These are phyloP conservation scores for Mythimna impura DNA, from an alignment of 2,888 invertebrate species.

Conservation along the genomic window DNA sequence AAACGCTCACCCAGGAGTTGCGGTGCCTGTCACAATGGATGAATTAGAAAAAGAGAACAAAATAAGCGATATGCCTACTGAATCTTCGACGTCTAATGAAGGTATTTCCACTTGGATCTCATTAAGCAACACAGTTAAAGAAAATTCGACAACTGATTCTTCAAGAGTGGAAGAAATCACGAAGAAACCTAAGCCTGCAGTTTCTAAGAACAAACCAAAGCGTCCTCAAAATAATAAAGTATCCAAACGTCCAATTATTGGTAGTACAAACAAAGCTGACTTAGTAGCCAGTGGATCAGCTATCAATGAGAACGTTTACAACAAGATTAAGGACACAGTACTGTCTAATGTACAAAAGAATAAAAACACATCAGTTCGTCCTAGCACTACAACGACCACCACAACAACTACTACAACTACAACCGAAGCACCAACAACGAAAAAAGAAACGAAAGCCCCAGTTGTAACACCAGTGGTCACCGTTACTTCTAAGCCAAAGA, in stretches of 20 bases:
- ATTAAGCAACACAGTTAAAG: constrained; percentile 88
- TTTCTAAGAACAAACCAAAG: constrained; percentile 81
- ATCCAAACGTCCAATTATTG: constrained; percentile 83
- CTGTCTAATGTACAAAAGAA: constrained; percentile 89
- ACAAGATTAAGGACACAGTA: constrained; percentile 92
- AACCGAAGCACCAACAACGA: constrained; percentile 75
- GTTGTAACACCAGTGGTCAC: constrained; percentile 67
- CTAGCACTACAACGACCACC: constrained; percentile 71
- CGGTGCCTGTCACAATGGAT: constrained; percentile 92
- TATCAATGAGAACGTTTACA: constrained; percentile 88
- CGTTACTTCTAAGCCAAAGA: constrained; percentile 82
- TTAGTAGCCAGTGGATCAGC: constrained; percentile 86
- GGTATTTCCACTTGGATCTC: constrained; percentile 95
- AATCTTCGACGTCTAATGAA: constrained; percentile 91
- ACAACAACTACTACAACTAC: constrained; percentile 69
- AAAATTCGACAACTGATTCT: constrained; percentile 82
- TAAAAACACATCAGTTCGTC: constrained; percentile 78
- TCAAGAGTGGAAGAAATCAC: constrained; percentile 79
- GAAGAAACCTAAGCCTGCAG: constrained; percentile 80
- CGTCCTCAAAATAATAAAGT: constrained; percentile 80
- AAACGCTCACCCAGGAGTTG: constrained; percentile 92
- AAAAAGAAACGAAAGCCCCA: constrained; percentile 76
- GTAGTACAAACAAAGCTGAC: constrained; percentile 87
- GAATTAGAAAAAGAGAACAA: constrained; percentile 91
- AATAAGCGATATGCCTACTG: constrained; percentile 70